These are phyloP conservation scores for Melopsittacus undulatus DNA, from an alignment of 2,797 vertebrate species.

Conservation along the genomic window DNA sequence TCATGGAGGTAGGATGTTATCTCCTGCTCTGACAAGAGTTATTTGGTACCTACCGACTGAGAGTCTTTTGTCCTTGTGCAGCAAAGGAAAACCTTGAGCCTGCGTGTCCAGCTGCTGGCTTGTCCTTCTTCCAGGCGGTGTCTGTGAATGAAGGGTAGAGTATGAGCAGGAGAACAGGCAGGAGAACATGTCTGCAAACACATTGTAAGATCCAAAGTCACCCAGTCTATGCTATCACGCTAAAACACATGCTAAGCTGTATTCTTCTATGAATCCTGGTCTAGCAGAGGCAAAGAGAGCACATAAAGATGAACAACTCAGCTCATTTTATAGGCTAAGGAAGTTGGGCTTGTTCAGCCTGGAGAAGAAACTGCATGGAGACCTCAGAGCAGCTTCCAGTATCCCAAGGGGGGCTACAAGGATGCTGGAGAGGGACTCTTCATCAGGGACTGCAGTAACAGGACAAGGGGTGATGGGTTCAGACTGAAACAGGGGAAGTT, in stretches of 20 bases:
- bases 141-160: constrained; percentile 66
- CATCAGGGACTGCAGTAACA: neutral
- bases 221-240: neutral
- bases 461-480: neutral
- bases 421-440: neutral
- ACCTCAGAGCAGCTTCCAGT: neutral
- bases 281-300: neutral
- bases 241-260: rapidly evolving
- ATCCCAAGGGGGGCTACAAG: neutral
- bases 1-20: neutral
- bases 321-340: neutral
- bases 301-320: neutral
- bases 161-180: neutral
- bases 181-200: neutral
- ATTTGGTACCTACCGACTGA: constrained; percentile 88
- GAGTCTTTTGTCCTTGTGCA: constrained; percentile 97
- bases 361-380: neutral
- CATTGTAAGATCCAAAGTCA: neutral
- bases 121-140: constrained; percentile 97
- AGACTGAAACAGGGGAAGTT: neutral
- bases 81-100: constrained; percentile 97
- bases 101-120: constrained; percentile 97
- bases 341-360: neutral
- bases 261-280: neutral
- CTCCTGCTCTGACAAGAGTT: neutral